Conservation (phyloP, 2,113 vertebrate species). For the Pollimyrus isidori region DNA sequence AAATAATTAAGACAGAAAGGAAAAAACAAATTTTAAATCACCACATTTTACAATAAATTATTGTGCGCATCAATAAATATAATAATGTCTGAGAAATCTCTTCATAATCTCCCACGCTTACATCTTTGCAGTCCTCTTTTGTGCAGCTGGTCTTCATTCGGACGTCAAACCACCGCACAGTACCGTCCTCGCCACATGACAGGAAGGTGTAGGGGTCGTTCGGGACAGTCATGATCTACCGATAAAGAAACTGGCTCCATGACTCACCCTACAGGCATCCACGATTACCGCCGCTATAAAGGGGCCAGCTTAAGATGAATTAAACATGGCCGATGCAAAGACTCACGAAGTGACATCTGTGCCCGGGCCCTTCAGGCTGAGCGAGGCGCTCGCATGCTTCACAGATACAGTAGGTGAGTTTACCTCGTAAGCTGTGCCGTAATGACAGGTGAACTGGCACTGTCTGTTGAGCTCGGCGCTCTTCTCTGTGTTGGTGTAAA, state of each 20-base stretch:
- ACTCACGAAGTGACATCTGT: background rate
- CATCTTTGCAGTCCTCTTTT: slow-evolving; percentile 98
- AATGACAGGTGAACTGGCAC: slow-evolving; percentile 95
- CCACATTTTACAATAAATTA: background rate
- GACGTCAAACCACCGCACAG: slow-evolving; percentile 95
- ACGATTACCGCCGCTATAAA: background rate
- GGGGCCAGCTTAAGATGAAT: background rate
- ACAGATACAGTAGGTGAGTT: background rate
- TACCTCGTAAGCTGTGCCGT: slow-evolving; percentile 97
- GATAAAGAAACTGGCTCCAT: slow-evolving; percentile 3
- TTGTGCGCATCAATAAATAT: too few species aligned
- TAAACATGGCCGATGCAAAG: background rate
- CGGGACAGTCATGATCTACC: slow-evolving; percentile 94
- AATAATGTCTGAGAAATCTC: background rate
- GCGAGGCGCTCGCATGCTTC: background rate
- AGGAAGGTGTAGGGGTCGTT: slow-evolving; percentile 97
- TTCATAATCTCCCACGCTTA: slow-evolving; percentile 51
- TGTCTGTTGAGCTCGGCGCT: slow-evolving; percentile 87
- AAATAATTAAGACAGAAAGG: background rate
- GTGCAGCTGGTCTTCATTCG: slow-evolving; percentile 94
- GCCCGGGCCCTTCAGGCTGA: background rate
- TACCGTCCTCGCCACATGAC: slow-evolving; percentile 96
- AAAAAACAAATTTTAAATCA: background rate
- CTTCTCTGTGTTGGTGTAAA: slow-evolving; percentile 90
- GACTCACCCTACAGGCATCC: background rate